Evolutionary conservation across 2,888 invertebrate species (phyloP).

Genomic region (Xestia ashworthii): DNA sequence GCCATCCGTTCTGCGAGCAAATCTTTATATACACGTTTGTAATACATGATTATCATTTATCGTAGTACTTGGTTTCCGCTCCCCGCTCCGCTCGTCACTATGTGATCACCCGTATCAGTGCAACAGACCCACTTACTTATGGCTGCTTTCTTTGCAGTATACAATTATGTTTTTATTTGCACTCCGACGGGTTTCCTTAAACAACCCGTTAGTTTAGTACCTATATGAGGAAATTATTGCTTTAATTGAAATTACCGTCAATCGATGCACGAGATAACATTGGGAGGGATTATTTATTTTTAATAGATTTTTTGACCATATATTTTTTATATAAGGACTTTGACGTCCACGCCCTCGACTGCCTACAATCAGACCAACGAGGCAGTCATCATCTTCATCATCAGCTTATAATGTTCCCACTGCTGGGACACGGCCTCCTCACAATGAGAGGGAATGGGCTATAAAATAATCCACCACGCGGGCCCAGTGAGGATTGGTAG

Average conservation of each 20-base stretch:
- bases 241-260: constrained; percentile 31
- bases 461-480: too few relatives aligned
- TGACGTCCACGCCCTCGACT: too few relatives aligned
- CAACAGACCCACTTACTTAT: constrained; percentile 76
- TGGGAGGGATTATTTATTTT: background rate
- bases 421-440: too few relatives aligned
- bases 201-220: constrained; percentile 60
- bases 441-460: too few relatives aligned
- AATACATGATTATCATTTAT: background rate
- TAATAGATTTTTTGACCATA: too few relatives aligned
- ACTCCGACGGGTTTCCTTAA: constrained; percentile 57
- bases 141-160: constrained; percentile 80
- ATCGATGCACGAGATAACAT: constrained; percentile 13
- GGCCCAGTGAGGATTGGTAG: too few relatives aligned
- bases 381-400: too few relatives aligned
- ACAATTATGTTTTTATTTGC: constrained; percentile 72
- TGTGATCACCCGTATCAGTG: constrained; percentile 52
- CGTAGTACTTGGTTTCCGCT: background rate
- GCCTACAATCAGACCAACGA: too few relatives aligned
- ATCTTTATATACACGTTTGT: too few relatives aligned
- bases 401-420: too few relatives aligned
- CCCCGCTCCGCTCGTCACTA: constrained; percentile 47
- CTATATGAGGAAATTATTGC: constrained; percentile 51
- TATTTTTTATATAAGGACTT: too few relatives aligned
- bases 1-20: too few relatives aligned